A percentile compares a stretch with the other conserved stretches of the same genome.
Evolutionary conservation across 53 echinoderm and acorn worm species (phyloP).

Genomic region (Patiria pectinifera): DNA sequence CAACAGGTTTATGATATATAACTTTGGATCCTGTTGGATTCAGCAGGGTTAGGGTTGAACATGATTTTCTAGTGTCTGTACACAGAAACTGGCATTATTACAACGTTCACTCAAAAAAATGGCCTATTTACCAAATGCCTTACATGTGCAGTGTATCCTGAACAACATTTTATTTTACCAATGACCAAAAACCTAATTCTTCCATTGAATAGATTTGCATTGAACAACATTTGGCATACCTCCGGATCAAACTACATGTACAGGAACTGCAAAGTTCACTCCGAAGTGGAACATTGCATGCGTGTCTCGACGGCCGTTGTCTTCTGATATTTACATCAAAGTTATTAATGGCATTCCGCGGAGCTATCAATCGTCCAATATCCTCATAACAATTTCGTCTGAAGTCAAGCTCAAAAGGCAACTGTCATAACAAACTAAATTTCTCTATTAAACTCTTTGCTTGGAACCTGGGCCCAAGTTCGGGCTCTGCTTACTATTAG

Average conservation of each 20-base stretch:
- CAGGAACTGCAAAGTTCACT: not conserved
- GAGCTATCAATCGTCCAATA: not conserved
- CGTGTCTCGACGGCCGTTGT: not conserved
- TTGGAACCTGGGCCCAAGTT: too few species aligned
- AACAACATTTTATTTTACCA: not conserved
- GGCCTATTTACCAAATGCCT: too few species aligned
- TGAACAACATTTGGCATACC: not conserved
- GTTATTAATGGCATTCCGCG: not conserved
- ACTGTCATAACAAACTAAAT: too few species aligned
- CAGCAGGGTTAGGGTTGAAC: too few species aligned
- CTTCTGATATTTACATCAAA: not conserved
- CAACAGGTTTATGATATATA: too few species aligned
- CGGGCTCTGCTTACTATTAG: too few species aligned
- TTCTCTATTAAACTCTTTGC: too few species aligned
- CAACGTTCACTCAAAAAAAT: too few species aligned
- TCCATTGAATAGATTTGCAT: not conserved
- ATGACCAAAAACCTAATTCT: not conserved
- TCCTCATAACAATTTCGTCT: not conserved
- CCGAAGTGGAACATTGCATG: not conserved
- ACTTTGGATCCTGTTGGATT: too few species aligned
- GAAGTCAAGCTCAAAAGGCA: too few species aligned
- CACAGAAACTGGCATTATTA: too few species aligned
- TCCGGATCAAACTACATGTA: not conserved
- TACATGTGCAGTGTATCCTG: not conserved
- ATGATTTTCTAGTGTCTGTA: too few species aligned